These are phyloP conservation scores for Ptilorrhoa leucosticta DNA, from an alignment of 2,113 vertebrate genomes.

Conservation along the genomic window DNA sequence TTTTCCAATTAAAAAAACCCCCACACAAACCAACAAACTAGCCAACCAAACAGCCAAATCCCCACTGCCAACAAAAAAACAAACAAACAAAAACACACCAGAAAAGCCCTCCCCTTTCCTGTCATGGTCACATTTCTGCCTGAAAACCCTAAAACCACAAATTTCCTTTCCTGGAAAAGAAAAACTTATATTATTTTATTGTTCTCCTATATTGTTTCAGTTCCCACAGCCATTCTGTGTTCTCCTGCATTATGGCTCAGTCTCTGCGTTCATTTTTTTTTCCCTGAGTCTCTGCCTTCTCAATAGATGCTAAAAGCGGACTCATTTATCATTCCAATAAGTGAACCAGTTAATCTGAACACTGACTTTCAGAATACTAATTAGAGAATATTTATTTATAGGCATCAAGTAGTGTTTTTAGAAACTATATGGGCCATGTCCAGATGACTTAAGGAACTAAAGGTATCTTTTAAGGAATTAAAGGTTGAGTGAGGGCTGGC, in stretches of 20 bases:
- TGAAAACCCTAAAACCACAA: rapidly evolving
- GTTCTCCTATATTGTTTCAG: not conserved
- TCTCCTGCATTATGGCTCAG: not conserved
- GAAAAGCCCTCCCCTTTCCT: not conserved
- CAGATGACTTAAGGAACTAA: not conserved
- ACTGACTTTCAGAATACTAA: not conserved
- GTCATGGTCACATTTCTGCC: not conserved
- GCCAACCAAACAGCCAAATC: not conserved
- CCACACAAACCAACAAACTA: not conserved
- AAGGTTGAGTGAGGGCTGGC: not conserved
- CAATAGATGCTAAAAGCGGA: not conserved
- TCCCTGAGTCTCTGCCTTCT: not conserved
- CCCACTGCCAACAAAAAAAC: not conserved
- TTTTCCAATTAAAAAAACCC: not conserved
- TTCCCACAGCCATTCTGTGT: not conserved
- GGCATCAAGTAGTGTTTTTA: not conserved
- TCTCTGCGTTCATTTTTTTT: not conserved
- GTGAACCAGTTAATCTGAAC: not conserved
- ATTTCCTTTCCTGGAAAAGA: not conserved
- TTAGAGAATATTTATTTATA: not conserved
- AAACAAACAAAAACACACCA: not conserved
- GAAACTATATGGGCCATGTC: not conserved
- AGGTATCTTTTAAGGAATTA: not conserved
- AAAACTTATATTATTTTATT: not conserved
- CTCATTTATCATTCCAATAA: not conserved